Evolutionary conservation across 2,888 invertebrate genomes (phyloP).

Genomic region (Dolomedes plantarius): DNA sequence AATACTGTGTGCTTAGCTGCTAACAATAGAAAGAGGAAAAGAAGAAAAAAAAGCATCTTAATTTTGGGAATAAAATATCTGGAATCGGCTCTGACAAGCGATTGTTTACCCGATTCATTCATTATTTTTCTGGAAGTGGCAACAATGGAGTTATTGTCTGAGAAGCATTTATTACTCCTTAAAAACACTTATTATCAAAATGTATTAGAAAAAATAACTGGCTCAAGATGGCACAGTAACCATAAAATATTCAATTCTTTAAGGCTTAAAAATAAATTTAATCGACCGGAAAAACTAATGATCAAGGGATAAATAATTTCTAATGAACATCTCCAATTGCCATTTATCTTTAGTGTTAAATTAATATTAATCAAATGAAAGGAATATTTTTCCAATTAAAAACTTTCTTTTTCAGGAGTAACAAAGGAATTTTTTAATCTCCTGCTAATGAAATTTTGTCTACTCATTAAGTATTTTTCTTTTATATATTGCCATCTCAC

Average conservation of each 20-base stretch:
- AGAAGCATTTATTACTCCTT: slow-evolving; percentile 45
- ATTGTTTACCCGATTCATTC: slow-evolving; percentile 22
- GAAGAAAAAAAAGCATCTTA: slow-evolving; percentile 5
- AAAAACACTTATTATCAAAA: slow-evolving; percentile 32
- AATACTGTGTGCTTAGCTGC: no score
- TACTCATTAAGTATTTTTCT: slow-evolving; percentile 35
- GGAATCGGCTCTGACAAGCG: slow-evolving; percentile 32
- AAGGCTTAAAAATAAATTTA: slow-evolving; percentile 34
- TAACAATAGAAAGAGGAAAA: neutral
- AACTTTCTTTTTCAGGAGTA: slow-evolving; percentile 24
- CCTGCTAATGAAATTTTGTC: slow-evolving; percentile 54
- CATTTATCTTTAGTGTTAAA: slow-evolving; percentile 52
- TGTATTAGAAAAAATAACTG: slow-evolving; percentile 27
- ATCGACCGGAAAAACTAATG: slow-evolving; percentile 18
- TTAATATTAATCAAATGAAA: slow-evolving; percentile 62
- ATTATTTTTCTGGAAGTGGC: slow-evolving; percentile 6
- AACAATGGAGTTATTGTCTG: slow-evolving; percentile 45
- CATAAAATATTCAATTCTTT: slow-evolving; percentile 43
- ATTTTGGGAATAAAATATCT: slow-evolving; percentile 2
- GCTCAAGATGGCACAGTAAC: slow-evolving; percentile 27
- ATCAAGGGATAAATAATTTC: slow-evolving; percentile 5
- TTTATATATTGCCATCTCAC: slow-evolving; percentile 9
- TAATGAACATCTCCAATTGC: neutral
- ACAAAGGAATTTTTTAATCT: slow-evolving; percentile 29
- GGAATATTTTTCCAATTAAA: slow-evolving; percentile 30